phyloP scores from a whole-genome alignment of 2,797 vertebrate genomes.

The Centroberyx gerrardi region DNA sequence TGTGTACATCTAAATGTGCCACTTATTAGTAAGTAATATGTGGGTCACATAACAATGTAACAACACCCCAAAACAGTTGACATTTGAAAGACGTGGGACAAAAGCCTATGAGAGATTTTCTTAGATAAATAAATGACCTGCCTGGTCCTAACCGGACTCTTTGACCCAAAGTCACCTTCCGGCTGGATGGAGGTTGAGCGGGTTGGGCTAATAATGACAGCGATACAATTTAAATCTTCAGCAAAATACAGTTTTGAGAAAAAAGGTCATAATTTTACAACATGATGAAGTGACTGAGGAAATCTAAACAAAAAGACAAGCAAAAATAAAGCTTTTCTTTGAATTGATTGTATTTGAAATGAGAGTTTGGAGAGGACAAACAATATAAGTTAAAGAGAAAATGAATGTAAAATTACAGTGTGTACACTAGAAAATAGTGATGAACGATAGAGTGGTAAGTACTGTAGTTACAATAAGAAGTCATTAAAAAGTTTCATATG shows the following conservation, averaged over 20 bases:
- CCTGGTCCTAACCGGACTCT: constrained; percentile 4
- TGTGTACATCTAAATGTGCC: constrained; percentile 45
- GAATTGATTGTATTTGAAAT: neutral
- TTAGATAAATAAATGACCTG: constrained; percentile 58
- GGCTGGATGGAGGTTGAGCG: constrained; percentile 47
- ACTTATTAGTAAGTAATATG: constrained; percentile 15
- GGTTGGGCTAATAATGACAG: constrained; percentile 26
- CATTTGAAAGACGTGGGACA: constrained; percentile 2
- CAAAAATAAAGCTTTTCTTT: constrained; percentile 6
- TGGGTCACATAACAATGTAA: neutral
- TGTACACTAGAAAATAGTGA: neutral
- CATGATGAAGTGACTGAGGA: neutral
- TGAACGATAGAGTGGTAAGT: too few relatives aligned
- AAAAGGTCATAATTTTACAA: neutral
- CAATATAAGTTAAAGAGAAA: neutral
- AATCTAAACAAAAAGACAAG: too few relatives aligned
- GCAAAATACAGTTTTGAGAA: neutral
- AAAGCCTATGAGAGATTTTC: constrained; percentile 49
- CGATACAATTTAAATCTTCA: constrained; percentile 38
- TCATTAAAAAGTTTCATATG: too few relatives aligned
- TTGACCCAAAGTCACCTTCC: constrained; percentile 54
- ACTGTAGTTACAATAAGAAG: too few relatives aligned
- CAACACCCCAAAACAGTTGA: constrained; percentile 5
- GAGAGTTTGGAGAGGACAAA: neutral
- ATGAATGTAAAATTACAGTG: neutral